Percentiles rank a stretch among this genome's conserved stretches.
Evolutionary conservation across 2,113 vertebrate genomes (phyloP).

Genomic region (Polyodon spathula): DNA sequence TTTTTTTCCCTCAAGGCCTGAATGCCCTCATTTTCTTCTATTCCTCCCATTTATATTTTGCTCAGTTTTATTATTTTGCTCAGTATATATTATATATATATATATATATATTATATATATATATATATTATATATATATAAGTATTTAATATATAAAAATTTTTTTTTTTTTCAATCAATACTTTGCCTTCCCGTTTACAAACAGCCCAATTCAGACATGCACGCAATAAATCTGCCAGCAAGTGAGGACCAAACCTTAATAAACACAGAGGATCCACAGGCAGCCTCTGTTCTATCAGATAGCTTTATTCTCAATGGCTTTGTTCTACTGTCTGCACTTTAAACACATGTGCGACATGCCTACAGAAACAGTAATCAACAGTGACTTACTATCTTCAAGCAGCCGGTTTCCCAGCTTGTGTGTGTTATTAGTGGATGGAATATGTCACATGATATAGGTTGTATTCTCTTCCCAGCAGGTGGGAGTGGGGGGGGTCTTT

Average conservation of each 20-base stretch:
- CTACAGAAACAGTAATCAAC: neutral
- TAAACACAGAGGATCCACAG: neutral
- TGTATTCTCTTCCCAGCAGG: neutral
- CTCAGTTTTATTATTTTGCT: too few relatives aligned
- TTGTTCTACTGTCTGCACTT: neutral
- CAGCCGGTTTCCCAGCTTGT: neutral
- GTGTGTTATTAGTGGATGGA: neutral
- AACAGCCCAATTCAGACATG: neutral
- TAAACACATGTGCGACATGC: neutral
- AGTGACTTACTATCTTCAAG: neutral
- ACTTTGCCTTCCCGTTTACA: neutral
- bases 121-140: too few relatives aligned
- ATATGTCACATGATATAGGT: neutral
- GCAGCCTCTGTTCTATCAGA: neutral
- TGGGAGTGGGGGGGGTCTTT: neutral
- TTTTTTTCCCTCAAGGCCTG: too few relatives aligned
- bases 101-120: too few relatives aligned
- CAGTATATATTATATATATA: too few relatives aligned
- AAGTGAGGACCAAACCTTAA: neutral
- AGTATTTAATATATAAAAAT: too few relatives aligned
- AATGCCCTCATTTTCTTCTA: too few relatives aligned
- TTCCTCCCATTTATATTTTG: too few relatives aligned
- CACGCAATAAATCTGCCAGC: neutral
- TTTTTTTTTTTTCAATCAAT: too few relatives aligned
- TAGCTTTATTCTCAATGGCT: neutral